Conservation (phyloP, 2,888 invertebrate species). For the Sarcophaga subvicina region DNA sequence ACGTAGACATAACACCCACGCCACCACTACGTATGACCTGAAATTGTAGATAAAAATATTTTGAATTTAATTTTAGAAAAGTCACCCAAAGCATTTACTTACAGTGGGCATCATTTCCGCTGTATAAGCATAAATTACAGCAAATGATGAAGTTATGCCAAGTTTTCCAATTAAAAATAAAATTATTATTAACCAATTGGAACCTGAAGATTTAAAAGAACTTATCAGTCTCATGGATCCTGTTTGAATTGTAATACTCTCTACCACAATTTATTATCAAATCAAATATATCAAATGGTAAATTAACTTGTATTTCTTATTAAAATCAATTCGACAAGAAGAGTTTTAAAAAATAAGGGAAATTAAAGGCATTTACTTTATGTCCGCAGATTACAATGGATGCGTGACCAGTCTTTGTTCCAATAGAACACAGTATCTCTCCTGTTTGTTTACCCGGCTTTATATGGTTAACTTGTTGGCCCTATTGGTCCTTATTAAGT, state of each 20-base stretch:
- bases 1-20: conserved; percentile 84
- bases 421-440: too few species aligned
- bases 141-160: conserved; percentile 85
- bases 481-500: too few species aligned
- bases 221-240: not conserved
- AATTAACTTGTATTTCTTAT: too few species aligned
- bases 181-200: conserved; percentile 83
- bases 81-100: conserved; percentile 60
- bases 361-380: too few species aligned
- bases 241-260: not conserved
- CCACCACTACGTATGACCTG: conserved; percentile 84
- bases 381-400: too few species aligned
- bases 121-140: conserved; percentile 85
- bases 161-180: conserved; percentile 86
- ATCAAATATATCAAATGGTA: too few species aligned
- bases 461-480: too few species aligned
- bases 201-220: conserved; percentile 76
- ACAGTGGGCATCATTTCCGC: conserved; percentile 82
- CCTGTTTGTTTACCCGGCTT: too few species aligned
- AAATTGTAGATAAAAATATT: conserved; percentile 29
- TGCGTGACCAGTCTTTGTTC: too few species aligned
- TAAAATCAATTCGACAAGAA: too few species aligned
- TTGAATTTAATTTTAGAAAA: conserved; percentile 16
- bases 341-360: too few species aligned
- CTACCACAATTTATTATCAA: conserved; percentile 3